A percentile compares a stretch with the other conserved stretches of the same genome.
phyloP scores from a whole-genome alignment of 2,113 vertebrate species.

The Emydura subglobosa region DNA sequence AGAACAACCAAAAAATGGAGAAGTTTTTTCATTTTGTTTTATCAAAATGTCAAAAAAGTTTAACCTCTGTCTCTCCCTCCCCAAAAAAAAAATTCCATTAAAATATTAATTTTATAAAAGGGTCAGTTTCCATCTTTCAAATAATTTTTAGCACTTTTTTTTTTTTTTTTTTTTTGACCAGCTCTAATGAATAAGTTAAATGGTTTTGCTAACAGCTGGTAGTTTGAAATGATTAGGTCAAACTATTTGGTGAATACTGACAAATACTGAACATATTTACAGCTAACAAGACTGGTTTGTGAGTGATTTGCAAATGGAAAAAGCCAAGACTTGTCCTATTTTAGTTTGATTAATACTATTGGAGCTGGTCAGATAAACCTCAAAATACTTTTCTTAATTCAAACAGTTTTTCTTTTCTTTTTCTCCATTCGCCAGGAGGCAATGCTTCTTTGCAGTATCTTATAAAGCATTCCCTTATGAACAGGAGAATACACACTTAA shows the following conservation, averaged over 20 bases:
- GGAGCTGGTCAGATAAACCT: neutral
- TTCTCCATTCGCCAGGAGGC: neutral
- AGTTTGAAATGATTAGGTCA: slow-evolving; percentile 21
- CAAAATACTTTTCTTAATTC: neutral
- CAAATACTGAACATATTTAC: slow-evolving; percentile 7
- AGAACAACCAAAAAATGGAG: rapidly evolving
- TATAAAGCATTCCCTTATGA: neutral
- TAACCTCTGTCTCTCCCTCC: neutral
- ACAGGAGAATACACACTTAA: neutral
- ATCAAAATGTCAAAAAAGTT: neutral
- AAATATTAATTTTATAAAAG: neutral
- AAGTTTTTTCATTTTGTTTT: neutral
- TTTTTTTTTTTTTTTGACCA: neutral
- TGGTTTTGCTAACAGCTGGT: neutral
- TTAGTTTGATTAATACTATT: slow-evolving; percentile 4
- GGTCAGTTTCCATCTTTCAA: neutral
- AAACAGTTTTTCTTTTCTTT: neutral
- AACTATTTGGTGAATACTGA: neutral
- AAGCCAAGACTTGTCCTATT: slow-evolving; percentile 17
- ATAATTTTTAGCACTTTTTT: slow-evolving; percentile 6
- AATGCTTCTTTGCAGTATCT: neutral
- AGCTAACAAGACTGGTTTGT: neutral
- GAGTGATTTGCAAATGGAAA: slow-evolving; percentile 17
- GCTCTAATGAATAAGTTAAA: neutral
- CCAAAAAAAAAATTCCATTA: neutral